A percentile compares a stretch with the other conserved stretches of the same genome.
Evolutionary conservation across 2,113 vertebrate species (phyloP).

Genomic region (Pristiophorus japonicus): DNA sequence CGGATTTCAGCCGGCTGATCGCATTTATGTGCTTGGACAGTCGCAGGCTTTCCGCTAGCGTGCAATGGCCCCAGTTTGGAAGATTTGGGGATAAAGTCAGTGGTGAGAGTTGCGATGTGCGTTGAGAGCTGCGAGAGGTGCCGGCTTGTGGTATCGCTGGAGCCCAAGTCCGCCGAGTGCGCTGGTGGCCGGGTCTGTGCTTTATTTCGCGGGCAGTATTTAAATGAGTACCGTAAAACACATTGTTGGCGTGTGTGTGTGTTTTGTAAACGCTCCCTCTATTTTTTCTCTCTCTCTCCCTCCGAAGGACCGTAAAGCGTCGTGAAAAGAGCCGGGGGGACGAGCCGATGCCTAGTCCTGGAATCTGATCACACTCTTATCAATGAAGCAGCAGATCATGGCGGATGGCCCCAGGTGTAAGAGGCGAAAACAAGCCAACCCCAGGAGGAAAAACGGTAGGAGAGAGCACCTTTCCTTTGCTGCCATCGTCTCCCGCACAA

Average conservation of each 20-base stretch:
- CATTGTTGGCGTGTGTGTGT: conserved; percentile 68
- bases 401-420: conserved; percentile 99
- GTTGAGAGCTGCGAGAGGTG: not conserved
- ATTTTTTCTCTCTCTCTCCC: not conserved
- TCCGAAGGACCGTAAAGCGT: conserved; percentile 33
- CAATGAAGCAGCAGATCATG: conserved; percentile 98
- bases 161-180: not conserved
- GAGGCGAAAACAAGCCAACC: conserved; percentile 98
- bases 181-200: conserved; percentile 40
- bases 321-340: conserved; percentile 65
- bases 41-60: not conserved
- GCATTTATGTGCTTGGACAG: not conserved
- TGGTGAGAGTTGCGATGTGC: conserved; percentile 41
- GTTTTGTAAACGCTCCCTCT: conserved; percentile 35
- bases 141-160: not conserved
- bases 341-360: conserved; percentile 87
- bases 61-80: not conserved
- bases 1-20: not conserved
- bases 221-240: conserved; percentile 71
- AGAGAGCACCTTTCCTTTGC: conserved; percentile 41
- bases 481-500: conserved; percentile 13
- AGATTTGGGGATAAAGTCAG: not conserved
- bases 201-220: conserved; percentile 66
- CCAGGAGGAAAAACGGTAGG: conserved; percentile 98
- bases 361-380: conserved; percentile 94